Evolutionary conservation across 2,888 invertebrate genomes (phyloP), one percentile per base, ranked within the genome.

Genomic region (Eupelmus urozonus): DNA sequence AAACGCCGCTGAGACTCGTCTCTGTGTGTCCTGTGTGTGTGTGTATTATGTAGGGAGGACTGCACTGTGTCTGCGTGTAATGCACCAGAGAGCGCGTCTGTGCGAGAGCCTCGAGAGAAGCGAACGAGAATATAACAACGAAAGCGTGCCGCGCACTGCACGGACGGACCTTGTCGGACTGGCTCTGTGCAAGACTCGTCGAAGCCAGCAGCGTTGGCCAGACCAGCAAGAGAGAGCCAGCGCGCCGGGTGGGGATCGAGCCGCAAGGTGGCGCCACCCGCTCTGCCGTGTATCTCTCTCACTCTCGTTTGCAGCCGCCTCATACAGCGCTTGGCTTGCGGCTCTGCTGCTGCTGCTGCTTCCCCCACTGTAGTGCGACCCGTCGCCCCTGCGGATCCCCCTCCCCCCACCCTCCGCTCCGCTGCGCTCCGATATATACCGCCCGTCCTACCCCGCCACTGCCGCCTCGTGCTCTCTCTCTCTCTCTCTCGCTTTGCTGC

Each of bases 241-340:
- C 65, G 51, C 51, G 62, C 34, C 63, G 73, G 72, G 73, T 78
- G 73, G 78, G 73, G 78, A 69, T 57, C 23, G 69, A 5, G 25
- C 79, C 81, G 63, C 42, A 25, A 82, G 82, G 62, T 80, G 82
- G 81, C 82, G 81, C 67, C 78, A 80, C 74, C 5, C 25, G 63
- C 23, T 11, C 34, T 9, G 11, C 49, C 13, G 16, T 20, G 5
- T 25, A 53, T 59, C 53, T 67, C 27, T 45, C 67, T 53, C 63
- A 60, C 34, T 73, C 62, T 76, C 59, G 60, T 80, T 79, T 76
- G 76, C 71, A 45, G 60, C 53, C 9, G 20, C 49, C 34, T 13
- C 18, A 25, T 16, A 18, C 4, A 1, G 2, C 1, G 57, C 25
- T 20, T 5, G 18, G 20, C 13, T 4, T 23, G 23, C n/a, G 5